Base-by-base conservation (phyloP, 2,888 invertebrate genomes). In the Sminthurides aquaticus region DNA sequence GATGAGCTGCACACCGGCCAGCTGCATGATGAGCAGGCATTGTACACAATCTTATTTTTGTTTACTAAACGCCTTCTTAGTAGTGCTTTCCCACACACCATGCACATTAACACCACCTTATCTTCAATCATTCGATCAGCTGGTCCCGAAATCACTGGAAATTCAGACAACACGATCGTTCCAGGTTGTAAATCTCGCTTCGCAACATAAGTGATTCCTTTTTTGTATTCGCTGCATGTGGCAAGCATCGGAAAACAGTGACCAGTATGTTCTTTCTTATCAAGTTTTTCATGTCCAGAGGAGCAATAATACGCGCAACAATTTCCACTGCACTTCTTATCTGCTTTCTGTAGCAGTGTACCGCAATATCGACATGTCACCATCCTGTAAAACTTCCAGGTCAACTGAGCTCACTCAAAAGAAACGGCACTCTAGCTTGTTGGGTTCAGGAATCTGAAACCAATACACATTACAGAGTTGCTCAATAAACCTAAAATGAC, bases 1-100 rank as follows among this genome's bases (percentile, higher is more conserved):
- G 43, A 34, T 34, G 15, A 34, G 20, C 27, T 26, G 48, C 62
- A 62, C 1, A 56, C 56, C 1, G 62, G 62, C 62, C 62, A 62
- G 2, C 57, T 27, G 48, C 62, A 62, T 48, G 20, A 8, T 20
- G 24, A 22, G 22, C 62, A 62, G 2, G 15, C 18, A 3, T 57
- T 11, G 25, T 55, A 15, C 55, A 20, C 22, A 60, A 18, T 29
- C 27, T 57, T 25, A 11, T 62, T 57, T 11, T 15, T 5, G 15
- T 34, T 34, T 5, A 15, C 43, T 11, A 34, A 11, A 11, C 15
- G 5, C 5, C 43, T 15, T 5, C 43, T 5, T 34, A 15, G 8
- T 11, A 34, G 5, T 11, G 15, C 43, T 34, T 34, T 34, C 15
- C 43, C 43, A 34, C 43, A 34, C 43, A 49, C 56, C 8, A 62